A percentile compares a stretch with the other conserved stretches of the same genome.
Conservation (phyloP, 92 coral and sea anemone species). For the Heliopora coerulea region DNA sequence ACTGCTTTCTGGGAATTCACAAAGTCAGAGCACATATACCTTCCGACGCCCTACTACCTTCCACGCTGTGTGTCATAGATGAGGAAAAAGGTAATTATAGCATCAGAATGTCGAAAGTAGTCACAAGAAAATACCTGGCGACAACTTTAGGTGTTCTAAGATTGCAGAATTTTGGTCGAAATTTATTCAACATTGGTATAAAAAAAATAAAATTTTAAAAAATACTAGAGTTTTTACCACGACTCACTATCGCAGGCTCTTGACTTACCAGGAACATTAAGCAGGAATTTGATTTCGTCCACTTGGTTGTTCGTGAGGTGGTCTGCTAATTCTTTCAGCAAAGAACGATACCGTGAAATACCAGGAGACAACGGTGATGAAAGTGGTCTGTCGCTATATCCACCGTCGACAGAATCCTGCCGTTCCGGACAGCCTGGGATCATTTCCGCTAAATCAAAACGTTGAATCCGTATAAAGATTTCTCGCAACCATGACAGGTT, state of each 20-base stretch:
- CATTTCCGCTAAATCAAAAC: constrained; percentile 17
- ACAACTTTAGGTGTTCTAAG: too few relatives aligned
- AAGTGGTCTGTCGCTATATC: background rate
- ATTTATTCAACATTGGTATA: too few relatives aligned
- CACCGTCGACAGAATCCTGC: constrained; percentile 9
- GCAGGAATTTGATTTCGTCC: constrained; percentile 69
- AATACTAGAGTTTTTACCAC: background rate
- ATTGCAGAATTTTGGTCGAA: too few relatives aligned
- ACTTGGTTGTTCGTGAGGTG: constrained; percentile 67
- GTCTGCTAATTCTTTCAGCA: constrained; percentile 70
- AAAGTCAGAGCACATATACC: too few relatives aligned
- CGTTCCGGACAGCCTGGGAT: constrained; percentile 14
- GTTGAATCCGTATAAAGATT: constrained; percentile 19
- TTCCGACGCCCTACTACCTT: too few relatives aligned
- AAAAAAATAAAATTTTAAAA: too few relatives aligned
- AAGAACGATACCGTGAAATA: constrained; percentile 31
- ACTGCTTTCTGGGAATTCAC: too few relatives aligned
- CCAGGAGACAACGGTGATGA: background rate
- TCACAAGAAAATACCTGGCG: too few relatives aligned
- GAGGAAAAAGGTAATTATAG: too few relatives aligned
- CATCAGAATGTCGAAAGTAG: too few relatives aligned
- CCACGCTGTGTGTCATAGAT: too few relatives aligned
- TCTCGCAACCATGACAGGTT: constrained; percentile 23
- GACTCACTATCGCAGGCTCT: background rate
- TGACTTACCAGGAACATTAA: constrained; percentile 69